Base-by-base conservation (phyloP, 2,888 invertebrate species). In the Idaea aversata region DNA sequence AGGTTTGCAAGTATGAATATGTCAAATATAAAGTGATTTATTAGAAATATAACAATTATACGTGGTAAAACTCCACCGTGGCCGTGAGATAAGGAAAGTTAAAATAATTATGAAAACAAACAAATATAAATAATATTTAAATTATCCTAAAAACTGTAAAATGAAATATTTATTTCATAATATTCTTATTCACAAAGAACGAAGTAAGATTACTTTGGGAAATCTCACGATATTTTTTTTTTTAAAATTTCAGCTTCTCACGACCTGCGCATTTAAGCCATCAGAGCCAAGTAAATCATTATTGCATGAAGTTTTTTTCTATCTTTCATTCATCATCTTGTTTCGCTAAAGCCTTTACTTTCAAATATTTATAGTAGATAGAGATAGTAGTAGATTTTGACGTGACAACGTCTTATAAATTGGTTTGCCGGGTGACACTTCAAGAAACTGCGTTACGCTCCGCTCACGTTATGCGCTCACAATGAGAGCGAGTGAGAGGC, bases 1-100 rank as follows among this genome's bases (percentile, higher is more conserved):
- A 47, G 10, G 5, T 47, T 47, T 47, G 47, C 7, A 47, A 47
- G 47, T 10, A 47, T 47, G 47, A 7, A 7, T 4, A 47, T 47
- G 47, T 47, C 47, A 47, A 13, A 10, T 7, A 7, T 47, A 13
- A 47, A 47, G 47, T 47, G 47, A 47, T 47, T 47, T 47, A 47
- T 36, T 36, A 36, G 4, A 36, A 36, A 7, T 36, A 36, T 7
- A 36, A 36, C 36, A 36, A 36, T 36, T 7, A 5, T 36, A 47
- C 47, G 7, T 47, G 47, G 47, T 25, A 47, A 47, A 47, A 47
- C 47, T 47, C 4, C 47, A 13, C 7, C 47, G 47, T 47, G 47
- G 47, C 68, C 68, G 67, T 72, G 74, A 67, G 74, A 74, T 74
- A 72, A 73, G 62, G 67, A 70, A 75, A 77, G 72, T 74, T 66